These are phyloP conservation scores for Mionectes olivaceus DNA, from an alignment of 2,797 vertebrate genomes.

Conservation along the genomic window DNA sequence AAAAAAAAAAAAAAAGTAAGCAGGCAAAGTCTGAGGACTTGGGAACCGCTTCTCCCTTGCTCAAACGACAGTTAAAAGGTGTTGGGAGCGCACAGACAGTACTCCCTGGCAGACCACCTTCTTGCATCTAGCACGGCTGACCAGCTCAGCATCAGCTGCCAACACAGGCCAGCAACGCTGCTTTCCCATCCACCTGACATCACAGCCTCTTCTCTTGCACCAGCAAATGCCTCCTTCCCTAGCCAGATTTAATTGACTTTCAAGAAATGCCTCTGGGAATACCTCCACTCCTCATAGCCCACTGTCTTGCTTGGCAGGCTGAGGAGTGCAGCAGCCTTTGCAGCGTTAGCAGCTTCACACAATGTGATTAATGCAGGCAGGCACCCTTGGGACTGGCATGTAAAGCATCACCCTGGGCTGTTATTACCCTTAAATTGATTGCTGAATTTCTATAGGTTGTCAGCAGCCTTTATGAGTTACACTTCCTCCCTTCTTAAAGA, in stretches of 20 bases:
- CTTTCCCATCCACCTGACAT: neutral
- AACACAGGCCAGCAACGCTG: neutral
- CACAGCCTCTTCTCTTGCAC: neutral
- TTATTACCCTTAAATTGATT: neutral
- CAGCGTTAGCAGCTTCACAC: neutral
- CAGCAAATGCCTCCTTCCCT: neutral
- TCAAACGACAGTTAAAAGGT: neutral
- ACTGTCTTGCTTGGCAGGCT: neutral
- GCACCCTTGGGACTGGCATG: neutral
- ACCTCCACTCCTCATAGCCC: neutral
- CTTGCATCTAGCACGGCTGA: neutral
- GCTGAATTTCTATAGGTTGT: neutral
- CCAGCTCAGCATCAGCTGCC: neutral
- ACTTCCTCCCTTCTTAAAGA: neutral
- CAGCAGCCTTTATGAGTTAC: neutral
- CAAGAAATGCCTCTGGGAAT: neutral
- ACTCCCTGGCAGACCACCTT: neutral
- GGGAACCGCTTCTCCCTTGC: neutral
- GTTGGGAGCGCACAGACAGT: neutral
- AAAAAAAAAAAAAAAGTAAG: neutral
- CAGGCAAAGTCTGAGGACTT: neutral
- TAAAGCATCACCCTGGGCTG: conserved; percentile 21
- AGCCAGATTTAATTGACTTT: neutral
- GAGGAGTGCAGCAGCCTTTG: neutral
- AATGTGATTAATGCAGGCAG: neutral